These are phyloP conservation scores for Knipowitschia caucasica DNA, from an alignment of 2,797 vertebrate genomes.

Conservation along the genomic window DNA sequence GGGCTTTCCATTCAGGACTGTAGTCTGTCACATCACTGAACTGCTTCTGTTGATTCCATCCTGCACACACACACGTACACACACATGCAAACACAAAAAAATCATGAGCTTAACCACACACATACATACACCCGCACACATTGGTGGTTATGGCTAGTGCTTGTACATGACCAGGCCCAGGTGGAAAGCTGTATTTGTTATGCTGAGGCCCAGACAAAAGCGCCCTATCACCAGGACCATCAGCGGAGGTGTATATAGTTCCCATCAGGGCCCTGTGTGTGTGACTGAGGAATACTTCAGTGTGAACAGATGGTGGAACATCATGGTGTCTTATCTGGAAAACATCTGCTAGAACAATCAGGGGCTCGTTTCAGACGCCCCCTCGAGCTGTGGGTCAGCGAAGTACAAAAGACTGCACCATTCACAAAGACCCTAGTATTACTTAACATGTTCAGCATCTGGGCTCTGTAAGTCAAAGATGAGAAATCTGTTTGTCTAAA, in stretches of 20 bases:
- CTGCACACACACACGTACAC: constrained; percentile 41
- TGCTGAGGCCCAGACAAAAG: constrained; percentile 42
- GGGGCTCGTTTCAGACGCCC: constrained; percentile 8
- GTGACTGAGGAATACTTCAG: constrained; percentile 30
- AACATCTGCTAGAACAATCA: constrained; percentile 52
- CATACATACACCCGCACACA: background rate
- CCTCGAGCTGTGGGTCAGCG: background rate
- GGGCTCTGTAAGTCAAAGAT: background rate
- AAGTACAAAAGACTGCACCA: background rate
- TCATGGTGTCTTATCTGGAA: constrained; percentile 12
- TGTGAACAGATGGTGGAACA: constrained; percentile 50
- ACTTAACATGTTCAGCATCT: background rate
- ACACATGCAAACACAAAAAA: constrained; percentile 25
- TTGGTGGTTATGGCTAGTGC: constrained; percentile 15
- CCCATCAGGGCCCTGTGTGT: constrained; percentile 20
- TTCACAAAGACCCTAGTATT: background rate
- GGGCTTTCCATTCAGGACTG: constrained; percentile 66
- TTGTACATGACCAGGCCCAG: constrained; percentile 12
- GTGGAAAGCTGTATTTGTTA: background rate
- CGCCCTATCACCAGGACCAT: constrained; percentile 26
- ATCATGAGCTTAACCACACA: no score
- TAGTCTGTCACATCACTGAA: constrained; percentile 69
- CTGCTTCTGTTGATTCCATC: constrained; percentile 67
- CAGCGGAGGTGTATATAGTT: constrained; percentile 9
- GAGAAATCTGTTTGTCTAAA: background rate